A percentile compares a stretch with the other conserved stretches of the same genome.
These are phyloP conservation scores for Euleptes europaea DNA, from an alignment of 2,113 vertebrate genomes.

Conservation along the genomic window DNA sequence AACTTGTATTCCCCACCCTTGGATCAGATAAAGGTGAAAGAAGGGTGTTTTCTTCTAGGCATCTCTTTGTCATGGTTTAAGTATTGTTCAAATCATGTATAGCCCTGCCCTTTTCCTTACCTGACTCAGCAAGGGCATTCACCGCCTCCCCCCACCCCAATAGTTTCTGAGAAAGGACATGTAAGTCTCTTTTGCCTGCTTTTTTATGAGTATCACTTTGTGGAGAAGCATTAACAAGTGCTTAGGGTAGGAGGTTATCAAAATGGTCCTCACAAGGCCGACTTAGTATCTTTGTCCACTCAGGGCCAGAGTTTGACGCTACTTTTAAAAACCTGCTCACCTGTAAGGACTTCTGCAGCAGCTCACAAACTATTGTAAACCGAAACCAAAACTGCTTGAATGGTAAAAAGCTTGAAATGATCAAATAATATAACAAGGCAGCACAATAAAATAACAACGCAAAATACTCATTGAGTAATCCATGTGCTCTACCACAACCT, in stretches of 20 bases:
- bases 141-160: not conserved
- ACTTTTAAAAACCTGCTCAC: not conserved
- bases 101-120: constrained; percentile 59
- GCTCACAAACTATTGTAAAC: not conserved
- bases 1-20: constrained; percentile 61
- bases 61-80: constrained; percentile 63
- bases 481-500: not conserved
- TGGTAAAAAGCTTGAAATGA: not conserved
- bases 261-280: not conserved
- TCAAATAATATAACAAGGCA: not conserved
- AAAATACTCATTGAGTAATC: not conserved
- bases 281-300: not conserved
- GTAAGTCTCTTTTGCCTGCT: constrained; percentile 19
- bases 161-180: constrained; percentile 31
- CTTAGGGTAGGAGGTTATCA: not conserved
- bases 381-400: not conserved
- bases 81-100: constrained; percentile 63
- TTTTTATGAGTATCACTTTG: constrained; percentile 26
- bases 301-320: not conserved
- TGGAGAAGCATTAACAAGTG: not conserved
- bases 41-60: constrained; percentile 61
- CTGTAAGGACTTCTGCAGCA: not conserved
- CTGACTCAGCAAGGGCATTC: constrained; percentile 38
- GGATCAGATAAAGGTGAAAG: constrained; percentile 62
- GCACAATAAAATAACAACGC: not conserved